Percentiles rank a stretch among this genome's conserved stretches.
Conservation (phyloP, 2,113 vertebrate species). For the Choloepus hoffmanni region DNA sequence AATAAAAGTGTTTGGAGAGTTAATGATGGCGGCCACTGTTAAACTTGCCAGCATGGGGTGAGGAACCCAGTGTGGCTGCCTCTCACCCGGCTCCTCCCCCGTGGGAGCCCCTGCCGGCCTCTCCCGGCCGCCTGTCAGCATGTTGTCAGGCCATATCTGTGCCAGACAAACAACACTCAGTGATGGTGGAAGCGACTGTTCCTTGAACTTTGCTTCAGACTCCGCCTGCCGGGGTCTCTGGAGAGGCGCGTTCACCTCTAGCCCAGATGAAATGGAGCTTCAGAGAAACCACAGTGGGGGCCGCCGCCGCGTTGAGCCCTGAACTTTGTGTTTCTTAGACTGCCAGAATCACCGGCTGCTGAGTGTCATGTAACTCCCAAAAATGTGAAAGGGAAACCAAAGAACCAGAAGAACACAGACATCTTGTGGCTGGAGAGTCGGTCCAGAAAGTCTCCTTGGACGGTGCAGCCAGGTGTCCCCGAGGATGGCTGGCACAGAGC, state of each 20-base stretch:
- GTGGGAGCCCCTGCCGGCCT: neutral
- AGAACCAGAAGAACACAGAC: conserved; percentile 76
- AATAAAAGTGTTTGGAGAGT: neutral
- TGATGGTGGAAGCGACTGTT: conserved; percentile 63
- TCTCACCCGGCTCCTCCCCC: neutral
- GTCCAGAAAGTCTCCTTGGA: conserved; percentile 66
- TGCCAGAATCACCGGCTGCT: conserved; percentile 80
- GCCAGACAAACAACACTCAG: conserved; percentile 57
- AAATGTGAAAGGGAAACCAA: conserved; percentile 76
- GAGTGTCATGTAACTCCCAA: conserved; percentile 82
- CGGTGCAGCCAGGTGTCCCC: neutral
- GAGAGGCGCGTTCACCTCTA: conserved; percentile 72
- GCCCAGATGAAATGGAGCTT: conserved; percentile 79
- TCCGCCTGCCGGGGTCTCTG: conserved; percentile 72
- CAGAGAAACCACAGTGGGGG: conserved; percentile 82
- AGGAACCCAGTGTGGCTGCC: rapidly evolving
- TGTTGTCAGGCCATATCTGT: neutral
- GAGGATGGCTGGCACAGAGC: neutral
- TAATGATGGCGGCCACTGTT: neutral
- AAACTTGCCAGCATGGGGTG: neutral
- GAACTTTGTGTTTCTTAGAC: conserved; percentile 82
- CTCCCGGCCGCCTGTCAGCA: neutral
- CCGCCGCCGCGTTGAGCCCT: conserved; percentile 66
- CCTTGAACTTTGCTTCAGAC: conserved; percentile 81
- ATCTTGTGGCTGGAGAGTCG: conserved; percentile 77